Conservation (phyloP, 2,888 invertebrate species). For the Coecobrya sp. region DNA sequence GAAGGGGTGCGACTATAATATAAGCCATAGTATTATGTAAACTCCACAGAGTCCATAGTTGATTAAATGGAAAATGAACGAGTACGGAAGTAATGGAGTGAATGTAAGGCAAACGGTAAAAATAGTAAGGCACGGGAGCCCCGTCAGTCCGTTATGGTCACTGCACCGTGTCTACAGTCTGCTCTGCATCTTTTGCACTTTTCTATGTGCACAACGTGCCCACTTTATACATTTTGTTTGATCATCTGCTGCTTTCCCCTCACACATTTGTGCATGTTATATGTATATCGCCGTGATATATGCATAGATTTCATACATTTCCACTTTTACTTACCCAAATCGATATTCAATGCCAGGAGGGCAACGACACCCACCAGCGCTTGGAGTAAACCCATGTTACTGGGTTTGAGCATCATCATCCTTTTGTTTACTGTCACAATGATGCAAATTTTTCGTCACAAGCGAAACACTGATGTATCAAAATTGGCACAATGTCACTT, state of each 20-base stretch:
- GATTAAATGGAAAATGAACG: neutral
- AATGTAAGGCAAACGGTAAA: constrained; percentile 38
- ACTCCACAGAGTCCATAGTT: neutral
- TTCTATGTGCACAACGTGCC: constrained; percentile 33
- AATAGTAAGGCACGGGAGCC: constrained; percentile 3
- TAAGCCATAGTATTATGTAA: neutral
- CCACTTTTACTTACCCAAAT: constrained; percentile 84
- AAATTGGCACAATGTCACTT: constrained; percentile 45
- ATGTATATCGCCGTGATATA: constrained; percentile 52
- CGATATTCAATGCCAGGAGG: constrained; percentile 86
- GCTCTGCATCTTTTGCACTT: constrained; percentile 42
- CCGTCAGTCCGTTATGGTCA: neutral
- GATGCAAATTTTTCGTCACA: constrained; percentile 60
- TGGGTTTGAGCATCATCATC: constrained; percentile 68
- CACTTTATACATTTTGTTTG: constrained; percentile 21
- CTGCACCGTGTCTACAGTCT: neutral
- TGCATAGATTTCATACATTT: constrained; percentile 48
- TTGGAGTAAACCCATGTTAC: constrained; percentile 82
- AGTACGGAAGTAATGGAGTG: constrained; percentile 14
- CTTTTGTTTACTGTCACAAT: constrained; percentile 58
- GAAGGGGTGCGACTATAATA: too few species aligned
- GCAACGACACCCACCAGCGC: constrained; percentile 85
- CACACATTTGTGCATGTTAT: neutral
- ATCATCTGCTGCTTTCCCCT: constrained; percentile 27
- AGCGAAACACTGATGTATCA: constrained; percentile 11